These are phyloP conservation scores for Episyrphus balteatus DNA, from an alignment of 1,140 invertebrate species.

Conservation along the genomic window DNA sequence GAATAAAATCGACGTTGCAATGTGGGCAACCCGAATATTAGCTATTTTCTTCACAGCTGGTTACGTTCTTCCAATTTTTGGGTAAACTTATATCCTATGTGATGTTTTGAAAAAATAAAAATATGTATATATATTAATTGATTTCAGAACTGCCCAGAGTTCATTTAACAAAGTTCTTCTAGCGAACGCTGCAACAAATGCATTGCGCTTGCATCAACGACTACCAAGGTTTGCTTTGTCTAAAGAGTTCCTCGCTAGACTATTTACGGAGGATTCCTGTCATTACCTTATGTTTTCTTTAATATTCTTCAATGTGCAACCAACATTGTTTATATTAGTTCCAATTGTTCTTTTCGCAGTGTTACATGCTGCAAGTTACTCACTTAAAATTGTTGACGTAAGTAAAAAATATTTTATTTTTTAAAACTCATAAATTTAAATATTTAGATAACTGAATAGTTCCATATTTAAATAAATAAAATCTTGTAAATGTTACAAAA, in stretches of 20 bases:
- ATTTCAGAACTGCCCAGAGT: slow-evolving; percentile 63
- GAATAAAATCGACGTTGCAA: slow-evolving; percentile 73
- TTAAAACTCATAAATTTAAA: slow-evolving; percentile 8
- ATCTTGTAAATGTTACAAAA: too few species aligned
- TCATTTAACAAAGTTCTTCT: slow-evolving; percentile 85
- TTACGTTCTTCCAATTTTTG: slow-evolving; percentile 80
- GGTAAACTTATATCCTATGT: slow-evolving; percentile 43
- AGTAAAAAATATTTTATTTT: slow-evolving; percentile 41
- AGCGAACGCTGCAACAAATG: slow-evolving; percentile 85
- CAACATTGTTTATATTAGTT: slow-evolving; percentile 77
- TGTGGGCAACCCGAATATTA: slow-evolving; percentile 73
- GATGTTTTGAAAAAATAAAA: neutral
- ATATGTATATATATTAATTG: slow-evolving; percentile 10
- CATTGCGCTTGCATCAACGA: slow-evolving; percentile 85
- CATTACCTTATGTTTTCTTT: slow-evolving; percentile 93
- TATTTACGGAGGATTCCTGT: slow-evolving; percentile 87
- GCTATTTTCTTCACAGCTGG: slow-evolving; percentile 71
- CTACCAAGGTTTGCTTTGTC: slow-evolving; percentile 70
- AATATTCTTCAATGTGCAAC: slow-evolving; percentile 82
- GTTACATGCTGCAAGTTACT: slow-evolving; percentile 83
- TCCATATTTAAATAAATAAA: too few species aligned
- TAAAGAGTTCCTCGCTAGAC: slow-evolving; percentile 62
- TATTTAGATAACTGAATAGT: too few species aligned
- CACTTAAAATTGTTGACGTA: slow-evolving; percentile 78
- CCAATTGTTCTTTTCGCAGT: slow-evolving; percentile 84